Evolutionary conservation across 2,888 invertebrate species (phyloP).

Genomic region (Kuschelorhynchus macadamiae): DNA sequence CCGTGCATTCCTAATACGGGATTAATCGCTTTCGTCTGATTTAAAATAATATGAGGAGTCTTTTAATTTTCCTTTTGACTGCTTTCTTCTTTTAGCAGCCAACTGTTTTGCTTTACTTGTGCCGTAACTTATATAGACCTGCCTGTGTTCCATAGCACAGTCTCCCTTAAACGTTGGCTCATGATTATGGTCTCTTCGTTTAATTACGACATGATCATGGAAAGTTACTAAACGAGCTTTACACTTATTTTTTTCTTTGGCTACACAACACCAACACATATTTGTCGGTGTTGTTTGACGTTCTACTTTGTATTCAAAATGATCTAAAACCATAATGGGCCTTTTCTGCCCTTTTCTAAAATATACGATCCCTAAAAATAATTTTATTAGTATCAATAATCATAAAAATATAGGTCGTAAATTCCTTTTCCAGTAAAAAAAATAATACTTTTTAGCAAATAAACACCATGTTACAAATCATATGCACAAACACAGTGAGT

Average conservation of each 20-base stretch:
- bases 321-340: slow-evolving; percentile 53
- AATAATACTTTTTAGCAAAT: too few species aligned
- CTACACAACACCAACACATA: slow-evolving; percentile 57
- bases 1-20: too few species aligned
- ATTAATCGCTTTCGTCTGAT: slow-evolving; percentile 23
- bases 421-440: too few species aligned
- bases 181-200: slow-evolving; percentile 49
- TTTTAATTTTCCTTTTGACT: background rate
- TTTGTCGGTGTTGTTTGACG: slow-evolving; percentile 50
- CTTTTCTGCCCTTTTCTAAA: slow-evolving; percentile 53
- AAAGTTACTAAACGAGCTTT: slow-evolving; percentile 54
- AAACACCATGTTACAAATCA: too few species aligned
- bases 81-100: background rate
- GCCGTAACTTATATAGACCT: slow-evolving; percentile 40
- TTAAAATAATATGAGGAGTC: background rate
- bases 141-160: slow-evolving; percentile 35
- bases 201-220: slow-evolving; percentile 45
- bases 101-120: slow-evolving; percentile 21
- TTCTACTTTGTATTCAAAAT: slow-evolving; percentile 55
- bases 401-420: too few species aligned
- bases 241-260: slow-evolving; percentile 57
- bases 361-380: slow-evolving; percentile 52
- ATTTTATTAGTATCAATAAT: slow-evolving; percentile 11
- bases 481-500: too few species aligned
- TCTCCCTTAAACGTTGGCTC: slow-evolving; percentile 49